Evolutionary conservation across 1,140 invertebrate genomes (phyloP), one percentile per base, ranked within the genome.

Genomic region (Aphelenchoides besseyi): DNA sequence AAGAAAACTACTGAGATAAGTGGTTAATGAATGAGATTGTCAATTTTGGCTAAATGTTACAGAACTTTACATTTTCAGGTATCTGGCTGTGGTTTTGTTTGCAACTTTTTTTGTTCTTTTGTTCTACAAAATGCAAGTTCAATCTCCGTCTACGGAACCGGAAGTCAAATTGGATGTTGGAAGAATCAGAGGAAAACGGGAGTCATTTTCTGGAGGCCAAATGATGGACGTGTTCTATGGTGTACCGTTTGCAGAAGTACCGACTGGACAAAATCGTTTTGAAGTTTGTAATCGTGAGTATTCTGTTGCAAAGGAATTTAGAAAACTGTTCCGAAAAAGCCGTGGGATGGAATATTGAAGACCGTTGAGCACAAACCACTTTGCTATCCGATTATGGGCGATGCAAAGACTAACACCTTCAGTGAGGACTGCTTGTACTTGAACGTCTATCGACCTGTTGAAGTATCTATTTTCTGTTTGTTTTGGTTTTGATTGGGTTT

Each of bases 391-490:
- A 59, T 59, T 33, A 8, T 18, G 5, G 55, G 18, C 18, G 5
- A 59, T 8, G 12, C 5, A 33, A 18, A 59, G 5, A 8, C 26
- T 55, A 53, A 16, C 0, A 0, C 2, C 32, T n/a, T 18, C 35
- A 71, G 54, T 53, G 73, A 74, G 63, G 73, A 74, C 32, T 76
- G 73, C 23, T 55, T 74, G 18, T 77, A 71, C 26, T 23, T 74
- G n/a, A 74, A 74, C 53, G 52, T 76, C 28, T 74, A 32, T 30
- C 0, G 63, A 66, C 63, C 63, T 1, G 26, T 12, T n/a, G 23
- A 59, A 23, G 55, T 59, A 23, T 8, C 5, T 33, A 29, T 8
- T 8, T 59, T 59, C 5, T 5, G 18, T 5, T 59, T 59, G 5
- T 8, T 8, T 8, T 41, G 37, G 23, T 8, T 5, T 18, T 33